These are phyloP conservation scores for Melipona bicolor DNA, from an alignment of 2,888 invertebrate genomes.

Conservation along the genomic window DNA sequence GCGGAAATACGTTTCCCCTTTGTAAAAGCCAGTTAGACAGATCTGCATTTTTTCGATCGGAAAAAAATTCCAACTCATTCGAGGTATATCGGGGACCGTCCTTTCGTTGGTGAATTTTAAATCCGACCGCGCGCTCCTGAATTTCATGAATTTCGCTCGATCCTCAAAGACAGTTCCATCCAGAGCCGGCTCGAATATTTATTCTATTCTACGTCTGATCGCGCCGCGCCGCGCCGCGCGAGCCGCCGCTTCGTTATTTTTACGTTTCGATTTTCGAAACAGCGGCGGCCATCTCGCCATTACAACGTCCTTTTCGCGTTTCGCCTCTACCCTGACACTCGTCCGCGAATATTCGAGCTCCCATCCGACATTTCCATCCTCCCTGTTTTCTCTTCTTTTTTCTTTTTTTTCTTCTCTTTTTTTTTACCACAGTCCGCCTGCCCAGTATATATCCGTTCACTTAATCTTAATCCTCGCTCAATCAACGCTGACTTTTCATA, in stretches of 20 bases:
- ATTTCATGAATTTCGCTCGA: conserved; percentile 6
- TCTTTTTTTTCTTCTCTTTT: neutral
- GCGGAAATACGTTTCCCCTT: neutral
- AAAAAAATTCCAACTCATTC: neutral
- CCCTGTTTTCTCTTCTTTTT: too few relatives aligned
- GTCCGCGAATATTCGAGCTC: neutral
- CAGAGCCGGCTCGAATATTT: neutral
- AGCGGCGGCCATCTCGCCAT: neutral
- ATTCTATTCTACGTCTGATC: neutral
- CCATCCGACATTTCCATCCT: neutral
- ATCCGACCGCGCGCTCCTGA: neutral
- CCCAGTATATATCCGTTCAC: neutral
- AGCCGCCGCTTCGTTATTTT: neutral
- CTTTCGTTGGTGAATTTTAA: neutral
- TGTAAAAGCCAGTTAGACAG: neutral
- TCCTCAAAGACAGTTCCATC: neutral
- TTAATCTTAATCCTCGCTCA: neutral
- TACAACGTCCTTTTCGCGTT: neutral
- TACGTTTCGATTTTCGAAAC: conserved; percentile 6
- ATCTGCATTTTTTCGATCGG: neutral
- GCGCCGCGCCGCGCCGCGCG: too few relatives aligned
- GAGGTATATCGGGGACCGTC: neutral
- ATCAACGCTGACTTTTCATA: neutral
- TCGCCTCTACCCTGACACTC: neutral
- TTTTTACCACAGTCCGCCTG: neutral